These are phyloP conservation scores for Pitangus sulphuratus DNA, from an alignment of 2,797 vertebrate species.

Conservation along the genomic window DNA sequence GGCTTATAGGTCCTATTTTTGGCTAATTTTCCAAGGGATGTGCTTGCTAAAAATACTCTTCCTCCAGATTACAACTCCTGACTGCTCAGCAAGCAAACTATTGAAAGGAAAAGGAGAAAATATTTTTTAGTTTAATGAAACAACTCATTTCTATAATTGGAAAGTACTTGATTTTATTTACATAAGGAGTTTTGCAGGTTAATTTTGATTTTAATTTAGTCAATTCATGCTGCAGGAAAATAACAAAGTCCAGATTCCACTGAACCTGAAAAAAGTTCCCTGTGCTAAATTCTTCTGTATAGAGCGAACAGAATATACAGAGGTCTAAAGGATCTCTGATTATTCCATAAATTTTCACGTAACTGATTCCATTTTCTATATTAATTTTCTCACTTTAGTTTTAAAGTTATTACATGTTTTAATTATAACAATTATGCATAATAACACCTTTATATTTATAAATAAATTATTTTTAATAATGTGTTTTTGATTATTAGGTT, in stretches of 20 bases:
- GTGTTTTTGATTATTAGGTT: neutral
- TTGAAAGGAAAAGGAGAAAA: neutral
- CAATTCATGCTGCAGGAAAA: neutral
- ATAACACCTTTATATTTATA: neutral
- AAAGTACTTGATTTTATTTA: neutral
- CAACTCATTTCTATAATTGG: neutral
- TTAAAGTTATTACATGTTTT: neutral
- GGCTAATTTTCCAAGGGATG: conserved; percentile 14
- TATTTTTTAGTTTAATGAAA: neutral
- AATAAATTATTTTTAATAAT: neutral
- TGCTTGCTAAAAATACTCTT: conserved; percentile 41
- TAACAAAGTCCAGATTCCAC: neutral
- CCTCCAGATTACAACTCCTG: neutral
- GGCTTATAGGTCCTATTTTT: conserved; percentile 28
- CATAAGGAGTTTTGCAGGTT: neutral
- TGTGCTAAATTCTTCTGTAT: neutral
- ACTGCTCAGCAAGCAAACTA: neutral
- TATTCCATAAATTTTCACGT: neutral
- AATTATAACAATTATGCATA: neutral
- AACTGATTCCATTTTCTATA: neutral
- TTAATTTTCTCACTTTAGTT: neutral
- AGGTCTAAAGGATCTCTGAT: neutral
- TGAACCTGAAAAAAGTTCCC: neutral
- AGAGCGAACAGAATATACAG: neutral
- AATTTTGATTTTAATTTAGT: neutral